These are phyloP conservation scores for Allolobophora icterica DNA, from an alignment of 2,888 invertebrate genomes.

Conservation along the genomic window DNA sequence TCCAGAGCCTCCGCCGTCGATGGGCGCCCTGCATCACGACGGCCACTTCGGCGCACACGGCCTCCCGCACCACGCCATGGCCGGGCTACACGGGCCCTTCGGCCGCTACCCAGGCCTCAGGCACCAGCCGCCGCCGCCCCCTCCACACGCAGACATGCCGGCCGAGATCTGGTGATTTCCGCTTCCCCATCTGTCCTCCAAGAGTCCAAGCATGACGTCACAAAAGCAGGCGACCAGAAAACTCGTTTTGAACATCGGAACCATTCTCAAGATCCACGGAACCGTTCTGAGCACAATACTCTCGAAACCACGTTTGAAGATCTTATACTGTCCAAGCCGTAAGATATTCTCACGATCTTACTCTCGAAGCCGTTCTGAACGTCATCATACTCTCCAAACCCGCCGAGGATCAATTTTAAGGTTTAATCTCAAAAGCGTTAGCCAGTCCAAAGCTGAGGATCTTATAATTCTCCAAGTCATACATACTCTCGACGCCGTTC, in stretches of 20 bases:
- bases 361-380: too few species aligned
- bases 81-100: conserved; percentile 21
- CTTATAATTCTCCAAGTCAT: background rate
- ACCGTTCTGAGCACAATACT: background rate
- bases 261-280: background rate
- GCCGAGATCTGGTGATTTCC: background rate
- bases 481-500: background rate
- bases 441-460: background rate
- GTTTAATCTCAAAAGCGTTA: background rate
- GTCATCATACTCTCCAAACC: too few species aligned
- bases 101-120: conserved; percentile 12
- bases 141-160: background rate
- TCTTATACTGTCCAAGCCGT: background rate
- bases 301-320: background rate
- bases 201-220: background rate
- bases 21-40: conserved; percentile 11
- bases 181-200: background rate
- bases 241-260: background rate
- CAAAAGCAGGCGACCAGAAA: background rate
- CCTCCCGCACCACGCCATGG: background rate
- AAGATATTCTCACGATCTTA: background rate
- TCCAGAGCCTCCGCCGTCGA: background rate
- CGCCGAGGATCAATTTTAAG: too few species aligned
- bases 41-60: background rate
- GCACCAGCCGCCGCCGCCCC: background rate